Conservation (phyloP, 2,797 vertebrate species). For the Enteromius mattozi region DNA sequence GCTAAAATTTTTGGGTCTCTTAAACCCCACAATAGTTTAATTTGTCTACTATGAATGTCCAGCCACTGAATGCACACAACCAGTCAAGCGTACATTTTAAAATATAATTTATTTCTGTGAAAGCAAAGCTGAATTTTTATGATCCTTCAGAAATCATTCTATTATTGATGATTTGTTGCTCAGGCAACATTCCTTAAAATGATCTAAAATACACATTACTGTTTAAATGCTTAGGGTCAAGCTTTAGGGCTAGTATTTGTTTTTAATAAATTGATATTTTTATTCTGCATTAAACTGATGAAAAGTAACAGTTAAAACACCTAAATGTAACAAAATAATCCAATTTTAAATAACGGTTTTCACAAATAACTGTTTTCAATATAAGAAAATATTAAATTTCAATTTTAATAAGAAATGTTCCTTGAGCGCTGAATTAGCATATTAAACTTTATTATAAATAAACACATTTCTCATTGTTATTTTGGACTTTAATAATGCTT, state of each 20-base stretch:
- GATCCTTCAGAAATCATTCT: neutral
- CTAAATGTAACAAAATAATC: too few relatives aligned
- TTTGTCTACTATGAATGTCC: neutral
- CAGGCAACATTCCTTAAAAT: neutral
- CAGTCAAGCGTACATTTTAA: neutral
- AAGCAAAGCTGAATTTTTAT: neutral
- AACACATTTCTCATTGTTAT: too few relatives aligned
- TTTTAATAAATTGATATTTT: too few relatives aligned
- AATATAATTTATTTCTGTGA: neutral
- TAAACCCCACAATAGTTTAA: neutral
- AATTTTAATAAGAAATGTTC: too few relatives aligned
- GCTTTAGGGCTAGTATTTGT: neutral
- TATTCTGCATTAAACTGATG: too few relatives aligned
- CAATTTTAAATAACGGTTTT: too few relatives aligned
- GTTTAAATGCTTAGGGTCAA: neutral
- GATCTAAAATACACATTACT: neutral
- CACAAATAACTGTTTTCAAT: too few relatives aligned
- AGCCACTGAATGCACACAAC: neutral
- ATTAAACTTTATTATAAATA: neutral
- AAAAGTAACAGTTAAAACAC: too few relatives aligned
- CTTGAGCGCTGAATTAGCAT: too few relatives aligned
- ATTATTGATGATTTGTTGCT: neutral
- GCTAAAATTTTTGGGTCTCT: neutral
- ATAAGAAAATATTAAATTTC: too few relatives aligned
- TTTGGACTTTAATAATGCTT: too few relatives aligned